Evolutionary conservation across 2,113 vertebrate species (phyloP).

Genomic region (Lepisosteus oculatus): DNA sequence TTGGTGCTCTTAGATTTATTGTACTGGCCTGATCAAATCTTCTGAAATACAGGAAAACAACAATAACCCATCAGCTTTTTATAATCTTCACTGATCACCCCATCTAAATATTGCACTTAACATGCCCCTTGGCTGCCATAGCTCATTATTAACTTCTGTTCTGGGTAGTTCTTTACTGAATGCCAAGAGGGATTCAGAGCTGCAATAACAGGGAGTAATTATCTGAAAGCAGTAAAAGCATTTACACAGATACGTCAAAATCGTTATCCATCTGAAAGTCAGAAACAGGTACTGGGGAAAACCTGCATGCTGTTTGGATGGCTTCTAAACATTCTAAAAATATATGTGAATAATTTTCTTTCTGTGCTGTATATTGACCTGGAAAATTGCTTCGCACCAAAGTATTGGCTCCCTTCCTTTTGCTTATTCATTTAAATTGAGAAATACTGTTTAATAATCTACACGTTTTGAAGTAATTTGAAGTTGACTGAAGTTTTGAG

Average conservation of each 20-base stretch:
- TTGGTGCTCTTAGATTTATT: slow-evolving; percentile 36
- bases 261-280: neutral
- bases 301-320: neutral
- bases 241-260: neutral
- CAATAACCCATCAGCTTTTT: slow-evolving; percentile 20
- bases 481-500: too few relatives aligned
- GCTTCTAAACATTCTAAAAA: too few relatives aligned
- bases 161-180: slow-evolving; percentile 21
- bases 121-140: slow-evolving; percentile 2
- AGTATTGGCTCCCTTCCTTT: too few relatives aligned
- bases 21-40: slow-evolving; percentile 21
- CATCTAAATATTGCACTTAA: neutral
- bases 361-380: too few relatives aligned
- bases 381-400: too few relatives aligned
- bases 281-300: neutral
- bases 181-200: neutral
- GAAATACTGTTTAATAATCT: too few relatives aligned
- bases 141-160: slow-evolving; percentile 14
- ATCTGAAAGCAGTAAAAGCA: neutral
- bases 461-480: too few relatives aligned
- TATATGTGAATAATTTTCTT: too few relatives aligned
- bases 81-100: slow-evolving; percentile 16
- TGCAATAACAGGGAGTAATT: neutral
- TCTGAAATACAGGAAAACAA: slow-evolving; percentile 22
- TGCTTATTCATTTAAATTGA: too few relatives aligned